A percentile compares a stretch with the other conserved stretches of the same genome.
phyloP scores from a whole-genome alignment of 2,888 invertebrate species.

The Thysanoteuthis rhombus region DNA sequence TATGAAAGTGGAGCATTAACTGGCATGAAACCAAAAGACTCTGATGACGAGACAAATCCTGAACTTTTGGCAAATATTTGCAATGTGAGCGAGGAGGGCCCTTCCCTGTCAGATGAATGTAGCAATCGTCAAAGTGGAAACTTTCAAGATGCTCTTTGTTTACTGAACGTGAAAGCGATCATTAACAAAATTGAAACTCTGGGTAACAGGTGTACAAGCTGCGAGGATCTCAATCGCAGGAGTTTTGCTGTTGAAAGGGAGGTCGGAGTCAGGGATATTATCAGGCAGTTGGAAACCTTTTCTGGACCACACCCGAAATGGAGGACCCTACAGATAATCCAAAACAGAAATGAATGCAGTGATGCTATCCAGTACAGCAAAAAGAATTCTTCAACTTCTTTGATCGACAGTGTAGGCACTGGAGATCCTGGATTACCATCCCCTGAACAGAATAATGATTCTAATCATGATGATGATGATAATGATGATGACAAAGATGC shows the following conservation, averaged over 20 bases:
- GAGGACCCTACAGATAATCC: conserved; percentile 15
- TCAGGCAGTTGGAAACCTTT: background rate
- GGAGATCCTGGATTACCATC: background rate
- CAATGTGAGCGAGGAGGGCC: too few species aligned
- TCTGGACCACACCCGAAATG: conserved; percentile 24
- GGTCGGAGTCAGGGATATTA: background rate
- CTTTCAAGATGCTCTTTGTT: background rate
- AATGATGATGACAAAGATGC: background rate
- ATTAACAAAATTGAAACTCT: background rate
- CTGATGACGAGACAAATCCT: background rate
- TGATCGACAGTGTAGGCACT: too few species aligned
- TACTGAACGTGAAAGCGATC: background rate
- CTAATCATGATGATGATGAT: background rate
- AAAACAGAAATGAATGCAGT: background rate
- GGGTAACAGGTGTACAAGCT: background rate
- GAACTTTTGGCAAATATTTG: too few species aligned
- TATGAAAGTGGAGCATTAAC: background rate
- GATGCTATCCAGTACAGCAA: too few species aligned
- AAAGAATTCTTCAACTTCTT: background rate
- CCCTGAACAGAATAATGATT: background rate
- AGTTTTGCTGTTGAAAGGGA: background rate
- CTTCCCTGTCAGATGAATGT: background rate
- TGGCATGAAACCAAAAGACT: background rate
- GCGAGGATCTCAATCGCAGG: background rate
- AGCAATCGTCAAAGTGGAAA: background rate